Percentiles rank a stretch among this genome's conserved stretches.
Evolutionary conservation across 2,888 invertebrate species (phyloP).

Genomic region (Crepidodera aurea): DNA sequence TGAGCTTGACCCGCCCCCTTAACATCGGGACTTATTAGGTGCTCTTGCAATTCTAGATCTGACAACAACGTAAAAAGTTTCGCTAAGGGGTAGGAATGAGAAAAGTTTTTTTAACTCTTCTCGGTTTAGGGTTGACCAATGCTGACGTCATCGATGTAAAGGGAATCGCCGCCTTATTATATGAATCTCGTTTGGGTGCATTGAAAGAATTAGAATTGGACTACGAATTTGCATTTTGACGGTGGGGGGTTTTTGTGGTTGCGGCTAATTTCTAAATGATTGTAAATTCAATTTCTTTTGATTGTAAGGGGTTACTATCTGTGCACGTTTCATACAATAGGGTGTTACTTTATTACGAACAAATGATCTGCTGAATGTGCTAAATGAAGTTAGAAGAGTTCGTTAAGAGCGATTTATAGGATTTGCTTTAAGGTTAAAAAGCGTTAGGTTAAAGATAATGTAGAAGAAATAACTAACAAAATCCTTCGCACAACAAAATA

Average conservation of each 20-base stretch:
- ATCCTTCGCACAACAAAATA: no score
- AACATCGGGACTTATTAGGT: background rate
- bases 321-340: constrained; percentile 1
- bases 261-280: constrained; percentile 11
- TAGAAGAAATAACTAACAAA: no score
- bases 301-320: constrained; percentile 1
- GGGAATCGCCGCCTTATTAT: constrained; percentile 10
- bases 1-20: no score
- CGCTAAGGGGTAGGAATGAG: background rate
- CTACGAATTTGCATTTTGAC: constrained; percentile 14
- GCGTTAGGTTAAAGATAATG: no score
- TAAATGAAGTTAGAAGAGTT: constrained; percentile 4
- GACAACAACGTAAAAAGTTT: background rate
- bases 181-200: constrained; percentile 11
- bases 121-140: constrained; percentile 22
- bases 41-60: background rate
- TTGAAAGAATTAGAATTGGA: constrained; percentile 11
- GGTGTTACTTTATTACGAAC: constrained; percentile 2
- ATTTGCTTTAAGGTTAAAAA: no score
- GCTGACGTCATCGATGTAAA: constrained; percentile 14
- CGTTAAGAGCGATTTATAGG: no score
- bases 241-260: background rate
- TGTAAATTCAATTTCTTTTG: constrained; percentile 2
- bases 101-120: background rate
- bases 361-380: background rate